A percentile compares a stretch with the other conserved stretches of the same genome.
Evolutionary conservation across 2,113 vertebrate genomes (phyloP).

Genomic region (Lontra canadensis): DNA sequence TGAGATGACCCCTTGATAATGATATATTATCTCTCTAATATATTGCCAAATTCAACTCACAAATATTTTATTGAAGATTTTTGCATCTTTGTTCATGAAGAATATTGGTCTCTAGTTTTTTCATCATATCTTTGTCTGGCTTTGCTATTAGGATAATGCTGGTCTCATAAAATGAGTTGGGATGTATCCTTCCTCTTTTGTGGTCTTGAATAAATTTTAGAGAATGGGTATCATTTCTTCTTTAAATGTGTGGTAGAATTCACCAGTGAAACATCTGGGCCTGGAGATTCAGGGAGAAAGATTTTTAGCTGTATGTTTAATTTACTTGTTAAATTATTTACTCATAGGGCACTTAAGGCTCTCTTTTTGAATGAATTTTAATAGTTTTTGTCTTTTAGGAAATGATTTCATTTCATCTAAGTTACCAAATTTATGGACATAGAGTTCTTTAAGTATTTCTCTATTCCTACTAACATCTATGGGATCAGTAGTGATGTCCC

Average conservation of each 20-base stretch:
- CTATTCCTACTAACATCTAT: background rate
- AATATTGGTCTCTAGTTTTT: background rate
- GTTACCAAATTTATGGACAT: background rate
- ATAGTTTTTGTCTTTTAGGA: background rate
- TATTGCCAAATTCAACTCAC: background rate
- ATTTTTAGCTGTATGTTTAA: background rate
- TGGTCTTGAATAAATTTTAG: background rate
- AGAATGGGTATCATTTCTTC: background rate
- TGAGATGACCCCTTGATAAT: background rate
- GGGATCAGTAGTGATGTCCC: background rate
- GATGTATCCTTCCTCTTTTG: background rate
- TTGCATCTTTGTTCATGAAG: slow-evolving; percentile 9
- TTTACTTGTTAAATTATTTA: background rate
- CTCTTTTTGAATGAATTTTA: background rate
- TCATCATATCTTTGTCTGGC: background rate
- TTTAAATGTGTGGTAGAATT: background rate
- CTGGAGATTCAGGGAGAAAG: background rate
- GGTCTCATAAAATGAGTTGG: background rate
- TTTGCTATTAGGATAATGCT: background rate
- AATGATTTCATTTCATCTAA: background rate
- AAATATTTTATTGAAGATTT: background rate
- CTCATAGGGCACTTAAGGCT: background rate
- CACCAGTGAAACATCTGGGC: background rate
- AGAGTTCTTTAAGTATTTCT: background rate
- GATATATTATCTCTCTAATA: background rate